Conservation (phyloP, 2,888 invertebrate genomes). For the Imbricaverruca yamaguchii region DNA sequence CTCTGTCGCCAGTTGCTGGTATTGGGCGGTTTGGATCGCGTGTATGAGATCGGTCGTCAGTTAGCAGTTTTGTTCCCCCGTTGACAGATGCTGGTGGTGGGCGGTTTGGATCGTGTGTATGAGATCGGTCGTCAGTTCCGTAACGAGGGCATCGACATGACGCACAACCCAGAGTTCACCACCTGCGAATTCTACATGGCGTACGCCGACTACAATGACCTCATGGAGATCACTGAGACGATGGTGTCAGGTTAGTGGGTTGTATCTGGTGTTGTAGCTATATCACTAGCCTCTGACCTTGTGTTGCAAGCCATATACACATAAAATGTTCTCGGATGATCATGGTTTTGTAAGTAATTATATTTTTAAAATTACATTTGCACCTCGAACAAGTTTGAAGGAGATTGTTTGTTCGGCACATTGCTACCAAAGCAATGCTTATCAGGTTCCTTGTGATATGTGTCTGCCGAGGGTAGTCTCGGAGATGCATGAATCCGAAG, state of each 20-base stretch:
- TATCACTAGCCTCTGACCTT: not conserved
- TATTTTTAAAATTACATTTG: too few relatives aligned
- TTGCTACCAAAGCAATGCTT: too few relatives aligned
- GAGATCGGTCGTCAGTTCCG: slow-evolving; percentile 91
- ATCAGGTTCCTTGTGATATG: too few relatives aligned
- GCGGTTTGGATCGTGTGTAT: slow-evolving; percentile 88
- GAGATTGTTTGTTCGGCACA: too few relatives aligned
- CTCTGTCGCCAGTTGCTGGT: slow-evolving; percentile 66
- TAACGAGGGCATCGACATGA: slow-evolving; percentile 98
- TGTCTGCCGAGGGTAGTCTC: too few relatives aligned
- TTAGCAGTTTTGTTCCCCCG: slow-evolving; percentile 47
- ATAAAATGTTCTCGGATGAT: too few relatives aligned
- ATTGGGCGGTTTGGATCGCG: slow-evolving; percentile 92
- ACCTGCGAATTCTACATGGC: slow-evolving; percentile 99
- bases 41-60: slow-evolving; percentile 83
- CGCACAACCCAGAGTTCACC: slow-evolving; percentile 99
- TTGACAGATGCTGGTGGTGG: slow-evolving; percentile 83
- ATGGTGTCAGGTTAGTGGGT: slow-evolving; percentile 26
- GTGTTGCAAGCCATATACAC: too few relatives aligned
- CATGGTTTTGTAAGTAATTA: too few relatives aligned
- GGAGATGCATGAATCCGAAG: too few relatives aligned
- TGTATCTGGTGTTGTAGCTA: not conserved
- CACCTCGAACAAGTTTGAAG: too few relatives aligned
- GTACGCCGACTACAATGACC: slow-evolving; percentile 96
- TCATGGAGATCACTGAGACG: slow-evolving; percentile 84